Base-by-base conservation (phyloP, 2,888 invertebrate genomes). In the Drosophila nigricruria region DNA sequence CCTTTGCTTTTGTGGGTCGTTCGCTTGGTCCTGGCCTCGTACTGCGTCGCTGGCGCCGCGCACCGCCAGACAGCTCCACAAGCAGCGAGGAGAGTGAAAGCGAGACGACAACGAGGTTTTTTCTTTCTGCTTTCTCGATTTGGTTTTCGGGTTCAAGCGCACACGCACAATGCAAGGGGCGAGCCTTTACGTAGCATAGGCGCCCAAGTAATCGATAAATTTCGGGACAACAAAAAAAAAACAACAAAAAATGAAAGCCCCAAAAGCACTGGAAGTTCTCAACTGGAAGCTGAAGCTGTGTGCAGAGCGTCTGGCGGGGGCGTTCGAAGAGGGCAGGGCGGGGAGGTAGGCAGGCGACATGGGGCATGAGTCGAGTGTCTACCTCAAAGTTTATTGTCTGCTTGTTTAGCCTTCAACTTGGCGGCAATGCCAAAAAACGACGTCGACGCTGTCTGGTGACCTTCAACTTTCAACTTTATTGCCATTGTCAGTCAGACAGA, bases 401-500 rank as follows among this genome's bases (percentile, higher is more conserved):
- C 70, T 18, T n/a, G 27, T 70, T 75, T 56, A 69, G 68, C 70
- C 70, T 72, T 75, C 73, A 79, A 79, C 78, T 77, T 77, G 73
- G 53, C 38, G 59, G 16, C 57, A 47, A 74, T 79, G 82, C 77
- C 88, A 87, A 85, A 81, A 87, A 84, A 62, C 83, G 72, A 76
- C 72, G 62, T 14, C 72, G 70, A 25, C 70, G 70, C 45, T 18
- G 91, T 91, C 89, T 91, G 91, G 90, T 87, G 91, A 91, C 91
- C 91, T 91, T 91, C 91, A 91, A 91, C 91, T 91, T 90, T 90
- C 88, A 88, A 82, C 82, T 81, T 90, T 88, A 89, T 80, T 88
- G 77, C 77, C 88, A 85, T 84, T 85, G 88, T 85, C 86, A 79
- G 76, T 74, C 64, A 72, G 74, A 81, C 79, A 14, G 25, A 81